A percentile compares a stretch with the other conserved stretches of the same genome.
Conservation (phyloP, 1,140 invertebrate species). For the Heliconius himera region DNA sequence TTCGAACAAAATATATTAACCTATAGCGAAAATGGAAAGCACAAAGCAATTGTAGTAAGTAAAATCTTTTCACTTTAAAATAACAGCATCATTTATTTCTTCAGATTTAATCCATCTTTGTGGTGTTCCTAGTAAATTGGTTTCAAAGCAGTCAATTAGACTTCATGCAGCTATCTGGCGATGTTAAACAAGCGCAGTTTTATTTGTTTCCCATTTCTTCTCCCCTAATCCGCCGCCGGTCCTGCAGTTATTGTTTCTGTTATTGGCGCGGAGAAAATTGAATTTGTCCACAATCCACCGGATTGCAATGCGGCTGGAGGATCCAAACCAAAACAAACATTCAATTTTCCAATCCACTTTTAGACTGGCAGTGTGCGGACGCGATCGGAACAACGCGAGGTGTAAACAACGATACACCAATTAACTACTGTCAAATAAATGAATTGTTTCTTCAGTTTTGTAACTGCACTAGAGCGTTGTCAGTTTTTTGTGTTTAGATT, state of each 20-base stretch:
- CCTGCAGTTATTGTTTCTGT: conserved; percentile 64
- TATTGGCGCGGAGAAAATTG: conserved; percentile 74
- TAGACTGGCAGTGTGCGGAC: conserved; percentile 43
- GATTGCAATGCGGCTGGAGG: conserved; percentile 59
- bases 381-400: conserved; percentile 42
- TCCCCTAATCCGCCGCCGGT: conserved; percentile 34
- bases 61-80: neutral
- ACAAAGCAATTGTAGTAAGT: neutral
- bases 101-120: conserved; percentile 9
- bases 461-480: neutral
- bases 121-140: conserved; percentile 3
- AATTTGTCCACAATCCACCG: conserved; percentile 71
- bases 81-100: conserved; percentile 4
- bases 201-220: conserved; percentile 35
- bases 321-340: conserved; percentile 65
- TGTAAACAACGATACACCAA: conserved; percentile 33
- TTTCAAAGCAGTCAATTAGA: conserved; percentile 30
- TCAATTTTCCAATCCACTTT: conserved; percentile 55
- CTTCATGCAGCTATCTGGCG: conserved; percentile 24
- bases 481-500: neutral
- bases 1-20: neutral
- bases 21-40: neutral
- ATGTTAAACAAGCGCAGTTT: conserved; percentile 39
- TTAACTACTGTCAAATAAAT: conserved; percentile 19
- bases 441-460: conserved; percentile 4